Evolutionary conservation across 2,113 vertebrate genomes (phyloP).

Genomic region (Acinonyx jubatus): DNA sequence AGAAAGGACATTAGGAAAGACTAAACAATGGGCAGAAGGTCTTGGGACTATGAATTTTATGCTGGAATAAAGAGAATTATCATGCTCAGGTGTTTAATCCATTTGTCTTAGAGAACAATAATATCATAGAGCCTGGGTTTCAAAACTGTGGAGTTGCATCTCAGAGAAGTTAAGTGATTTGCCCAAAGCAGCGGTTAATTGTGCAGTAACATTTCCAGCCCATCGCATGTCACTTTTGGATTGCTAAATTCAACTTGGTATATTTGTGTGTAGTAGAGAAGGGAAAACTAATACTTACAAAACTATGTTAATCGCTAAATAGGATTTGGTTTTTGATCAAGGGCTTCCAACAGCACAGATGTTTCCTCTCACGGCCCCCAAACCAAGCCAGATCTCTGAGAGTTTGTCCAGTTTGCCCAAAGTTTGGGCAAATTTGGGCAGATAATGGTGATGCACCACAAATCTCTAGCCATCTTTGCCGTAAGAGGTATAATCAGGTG

Average conservation of each 20-base stretch:
- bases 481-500: background rate
- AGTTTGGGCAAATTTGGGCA: background rate
- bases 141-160: background rate
- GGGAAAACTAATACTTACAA: background rate
- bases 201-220: background rate
- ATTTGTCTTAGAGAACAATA: constrained; percentile 42
- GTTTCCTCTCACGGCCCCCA: background rate
- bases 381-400: background rate
- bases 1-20: background rate
- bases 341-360: background rate
- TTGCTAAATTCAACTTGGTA: background rate
- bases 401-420: background rate
- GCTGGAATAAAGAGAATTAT: constrained; percentile 50
- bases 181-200: background rate
- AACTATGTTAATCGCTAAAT: background rate
- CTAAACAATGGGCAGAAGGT: background rate
- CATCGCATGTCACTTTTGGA: background rate
- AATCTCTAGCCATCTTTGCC: background rate
- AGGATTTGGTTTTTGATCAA: background rate
- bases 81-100: background rate
- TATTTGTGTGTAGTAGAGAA: background rate
- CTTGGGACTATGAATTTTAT: background rate
- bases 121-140: background rate
- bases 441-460: background rate
- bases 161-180: constrained; percentile 35